phyloP scores from a whole-genome alignment of 2,113 vertebrate species.

The Nothoprocta pentlandii region DNA sequence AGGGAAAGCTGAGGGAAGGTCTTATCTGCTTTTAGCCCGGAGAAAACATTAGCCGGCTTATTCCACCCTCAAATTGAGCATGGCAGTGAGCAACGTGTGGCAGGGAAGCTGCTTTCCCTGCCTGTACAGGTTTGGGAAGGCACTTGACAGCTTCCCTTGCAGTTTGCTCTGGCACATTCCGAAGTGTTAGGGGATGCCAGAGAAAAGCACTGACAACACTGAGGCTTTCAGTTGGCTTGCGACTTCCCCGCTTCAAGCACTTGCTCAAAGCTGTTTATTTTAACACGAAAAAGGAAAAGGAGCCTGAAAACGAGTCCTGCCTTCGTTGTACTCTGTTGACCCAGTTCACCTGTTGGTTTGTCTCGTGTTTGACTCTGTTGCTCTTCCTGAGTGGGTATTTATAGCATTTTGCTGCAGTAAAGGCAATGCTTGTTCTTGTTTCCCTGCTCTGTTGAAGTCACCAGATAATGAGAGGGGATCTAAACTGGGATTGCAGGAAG shows the following conservation, averaged over 20 bases:
- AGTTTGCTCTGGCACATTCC: background rate
- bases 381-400: constrained; percentile 30
- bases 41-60: background rate
- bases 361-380: background rate
- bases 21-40: background rate
- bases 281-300: background rate
- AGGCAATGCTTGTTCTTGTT: background rate
- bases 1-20: background rate
- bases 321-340: background rate
- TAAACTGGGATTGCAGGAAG: background rate
- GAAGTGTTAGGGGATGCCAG: background rate
- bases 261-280: background rate
- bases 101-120: background rate
- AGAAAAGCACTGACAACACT: background rate
- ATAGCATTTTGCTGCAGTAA: background rate
- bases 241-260: background rate
- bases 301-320: background rate
- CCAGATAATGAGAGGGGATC: background rate
- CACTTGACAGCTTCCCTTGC: background rate
- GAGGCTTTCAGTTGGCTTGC: background rate
- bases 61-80: background rate
- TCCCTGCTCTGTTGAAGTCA: background rate
- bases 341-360: background rate
- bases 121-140: background rate
- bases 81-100: background rate